phyloP scores from a whole-genome alignment of 2,113 vertebrate genomes.

The Dipodomys merriami region DNA sequence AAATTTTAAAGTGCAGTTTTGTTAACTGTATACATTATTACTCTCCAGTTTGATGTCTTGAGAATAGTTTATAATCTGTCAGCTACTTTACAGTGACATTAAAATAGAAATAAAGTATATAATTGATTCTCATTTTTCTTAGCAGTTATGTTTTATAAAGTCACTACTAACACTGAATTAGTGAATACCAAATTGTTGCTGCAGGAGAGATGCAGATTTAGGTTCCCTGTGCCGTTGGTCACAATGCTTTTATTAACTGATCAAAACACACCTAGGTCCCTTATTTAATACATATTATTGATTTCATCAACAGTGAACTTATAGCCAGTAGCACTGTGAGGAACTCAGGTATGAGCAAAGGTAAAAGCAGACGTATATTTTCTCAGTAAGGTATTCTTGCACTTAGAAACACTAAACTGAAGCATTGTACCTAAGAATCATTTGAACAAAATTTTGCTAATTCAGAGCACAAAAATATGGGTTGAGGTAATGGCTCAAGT shows the following conservation, averaged over 20 bases:
- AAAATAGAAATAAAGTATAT: too few species aligned
- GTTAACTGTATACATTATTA: too few species aligned
- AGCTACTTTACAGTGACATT: too few species aligned
- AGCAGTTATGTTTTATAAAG: too few species aligned
- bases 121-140: too few species aligned
- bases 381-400: background rate
- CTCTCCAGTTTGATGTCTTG: too few species aligned
- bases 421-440: background rate
- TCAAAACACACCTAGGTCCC: background rate
- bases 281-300: background rate
- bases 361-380: background rate
- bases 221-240: background rate
- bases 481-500: too few species aligned
- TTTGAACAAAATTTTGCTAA: conserved; percentile 1
- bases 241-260: background rate
- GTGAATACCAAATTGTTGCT: too few species aligned
- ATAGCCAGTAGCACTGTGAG: background rate
- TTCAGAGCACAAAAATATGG: too few species aligned
- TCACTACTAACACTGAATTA: too few species aligned
- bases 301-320: conserved; percentile 18
- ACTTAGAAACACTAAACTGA: background rate
- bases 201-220: background rate
- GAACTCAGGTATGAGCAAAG: background rate
- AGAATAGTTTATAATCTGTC: too few species aligned
- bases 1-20: too few species aligned